Base-by-base conservation (phyloP, 1,140 invertebrate species). In the Gonioctena quinquepunctata region DNA sequence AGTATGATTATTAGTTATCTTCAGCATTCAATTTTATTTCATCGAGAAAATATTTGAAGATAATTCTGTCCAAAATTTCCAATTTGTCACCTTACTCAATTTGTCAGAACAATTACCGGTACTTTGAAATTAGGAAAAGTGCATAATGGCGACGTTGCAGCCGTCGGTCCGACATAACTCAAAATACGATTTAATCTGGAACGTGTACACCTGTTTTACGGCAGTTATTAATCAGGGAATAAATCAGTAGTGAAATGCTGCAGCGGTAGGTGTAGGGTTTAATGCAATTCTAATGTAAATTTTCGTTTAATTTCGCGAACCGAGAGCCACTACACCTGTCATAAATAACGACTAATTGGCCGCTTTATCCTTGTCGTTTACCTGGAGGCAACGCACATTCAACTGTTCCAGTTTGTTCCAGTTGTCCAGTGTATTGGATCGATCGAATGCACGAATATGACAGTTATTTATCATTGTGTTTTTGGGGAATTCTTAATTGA, bases 121-220 rank as follows among this genome's bases (percentile, higher is more conserved):
- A 13, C 19, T 57, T 11, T 6, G 4, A 57, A 57, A 57, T 57
- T 25, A 57, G 54, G 54, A 25, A 57, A 57, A 57, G 25, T 13
- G 54, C 54, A 25, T 23, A 57, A 42, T 42, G 11, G 11, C 11
- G 13, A 42, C 8, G 33, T 42, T n/a, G 52, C 52, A 11, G 19
- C 52, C n/a, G 25, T 33, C 61, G 61, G 61, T 23, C 1, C 21
- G 13, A 13, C 13, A n/a, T 13, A 42, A 72, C 69, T 66, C 72
- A 74, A 76, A 78, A 77, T 78, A 73, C 73, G 76, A 77, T 79
- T 76, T 79, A 77, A 79, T 79, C 74, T 79, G 56, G 72, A 71
- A 71, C 72, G 68, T 71, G 70, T 76, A 72, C 77, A 78, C 77
- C 76, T 79, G 77, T 77, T 79, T 76, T 74, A 77, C 76, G 71